Base-by-base conservation (phyloP, 2,888 invertebrate species). In the Scaptodrosophila latifasciaeformis region DNA sequence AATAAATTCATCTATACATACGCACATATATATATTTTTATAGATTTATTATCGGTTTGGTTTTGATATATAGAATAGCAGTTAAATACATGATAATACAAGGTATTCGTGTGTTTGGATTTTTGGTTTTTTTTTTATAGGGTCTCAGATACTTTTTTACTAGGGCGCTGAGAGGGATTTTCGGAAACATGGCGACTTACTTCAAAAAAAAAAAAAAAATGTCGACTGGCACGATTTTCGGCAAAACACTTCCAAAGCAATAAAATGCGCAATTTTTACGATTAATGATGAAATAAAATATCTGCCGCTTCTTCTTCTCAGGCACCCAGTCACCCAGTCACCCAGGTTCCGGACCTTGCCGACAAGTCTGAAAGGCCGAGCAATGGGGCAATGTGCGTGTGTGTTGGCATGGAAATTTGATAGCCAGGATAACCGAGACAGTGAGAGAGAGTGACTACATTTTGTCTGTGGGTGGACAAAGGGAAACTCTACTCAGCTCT, bases 271-370 rank as follows among this genome's bases (percentile, higher is more conserved):
- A 54, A 70, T 76, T 69, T 65, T 67, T 64, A 61, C 72, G 77
- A 76, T 75, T 70, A 75, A 75, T 76, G 77, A 61, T 51, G 54
- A 65, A 72, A 65, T 70, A 70, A 66, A 72, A 66, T 68, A 74
- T 68, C 58, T 43, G 35, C 12, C 34, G 6, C 4, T 31, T 7
- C 10, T 31, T 12, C 31, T 31, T 7, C 31, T 31, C 31, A n/a
- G n/a, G n/a, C n/a, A n/a, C n/a, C n/a, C n/a, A n/a, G 9, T 10
- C 31, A 24, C 9, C 15, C 21, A 1, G 51, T 31, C 17, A 29
- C 24, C 45, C 30, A 35, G 35, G 7, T 49, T 52, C 29, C 37
- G 10, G 7, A 19, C 46, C n/a, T 15, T 30, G 29, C 30, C 17
- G 15, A 17, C n/a, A n/a, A 6, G 27, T 6, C 27, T 27, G 27